Evolutionary conservation across 2,113 vertebrate genomes (phyloP).

Genomic region (Phalacrocorax pelagicus): DNA sequence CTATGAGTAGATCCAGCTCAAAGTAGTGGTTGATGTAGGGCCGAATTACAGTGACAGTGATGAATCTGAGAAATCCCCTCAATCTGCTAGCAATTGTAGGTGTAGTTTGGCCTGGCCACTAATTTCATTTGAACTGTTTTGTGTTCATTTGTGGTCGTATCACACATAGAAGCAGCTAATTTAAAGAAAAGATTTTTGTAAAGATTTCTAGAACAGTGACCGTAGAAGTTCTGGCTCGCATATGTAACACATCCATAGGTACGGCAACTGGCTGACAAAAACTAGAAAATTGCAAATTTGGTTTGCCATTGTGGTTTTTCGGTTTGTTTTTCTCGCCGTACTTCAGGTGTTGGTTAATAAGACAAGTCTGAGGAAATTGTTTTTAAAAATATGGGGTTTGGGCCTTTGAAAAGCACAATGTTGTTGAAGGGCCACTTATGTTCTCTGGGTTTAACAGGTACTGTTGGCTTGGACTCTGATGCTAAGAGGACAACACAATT

Average conservation of each 20-base stretch:
- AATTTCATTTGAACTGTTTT: not conserved
- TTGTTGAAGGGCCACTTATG: not conserved
- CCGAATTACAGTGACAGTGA: not conserved
- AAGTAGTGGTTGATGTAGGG: not conserved
- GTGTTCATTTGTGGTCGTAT: not conserved
- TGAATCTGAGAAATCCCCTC: not conserved
- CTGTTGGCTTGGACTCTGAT: not conserved
- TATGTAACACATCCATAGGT: too few relatives aligned
- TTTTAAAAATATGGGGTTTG: rapidly evolving
- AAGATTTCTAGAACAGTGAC: not conserved
- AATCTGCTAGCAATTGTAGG: not conserved
- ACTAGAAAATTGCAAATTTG: not conserved
- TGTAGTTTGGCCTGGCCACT: not conserved
- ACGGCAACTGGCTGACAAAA: not conserved
- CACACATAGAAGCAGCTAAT: not conserved
- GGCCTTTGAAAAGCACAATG: not conserved
- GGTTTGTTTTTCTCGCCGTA: rapidly evolving
- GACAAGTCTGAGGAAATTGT: not conserved
- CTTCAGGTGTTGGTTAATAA: not conserved
- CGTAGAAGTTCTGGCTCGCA: not conserved
- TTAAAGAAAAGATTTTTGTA: not conserved
- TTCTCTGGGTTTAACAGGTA: not conserved
- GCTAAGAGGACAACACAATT: not conserved
- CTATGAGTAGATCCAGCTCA: not conserved
- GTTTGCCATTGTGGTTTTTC: not conserved